Evolutionary conservation across 2,797 vertebrate species (phyloP).

Genomic region (Hoplostethus atlanticus): DNA sequence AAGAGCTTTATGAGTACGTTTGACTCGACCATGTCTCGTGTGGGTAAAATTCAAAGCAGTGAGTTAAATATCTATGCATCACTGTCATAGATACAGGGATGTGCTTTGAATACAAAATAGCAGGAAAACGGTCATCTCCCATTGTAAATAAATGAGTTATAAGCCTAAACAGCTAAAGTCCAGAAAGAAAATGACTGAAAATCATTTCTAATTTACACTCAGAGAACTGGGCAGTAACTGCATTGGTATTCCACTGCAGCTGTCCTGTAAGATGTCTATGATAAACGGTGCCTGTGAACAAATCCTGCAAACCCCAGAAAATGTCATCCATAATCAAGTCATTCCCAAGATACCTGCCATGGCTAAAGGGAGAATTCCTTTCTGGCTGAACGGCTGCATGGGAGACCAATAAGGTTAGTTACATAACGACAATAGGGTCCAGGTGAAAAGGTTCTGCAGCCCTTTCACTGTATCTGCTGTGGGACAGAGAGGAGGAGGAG

Average conservation of each 20-base stretch:
- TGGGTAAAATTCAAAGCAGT: neutral
- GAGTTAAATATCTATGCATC: neutral
- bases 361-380: slow-evolving; percentile 42
- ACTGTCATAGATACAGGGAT: neutral
- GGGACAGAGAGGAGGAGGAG: slow-evolving; percentile 11
- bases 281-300: neutral
- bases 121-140: neutral
- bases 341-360: slow-evolving; percentile 28
- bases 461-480: slow-evolving; percentile 49
- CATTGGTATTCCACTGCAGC: slow-evolving; percentile 59
- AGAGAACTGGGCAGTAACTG: slow-evolving; percentile 11
- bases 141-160: neutral
- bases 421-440: slow-evolving; percentile 46
- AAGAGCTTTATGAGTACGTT: neutral
- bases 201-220: slow-evolving; percentile 33
- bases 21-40: too few species aligned
- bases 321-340: neutral
- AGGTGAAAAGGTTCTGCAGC: slow-evolving; percentile 60
- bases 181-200: neutral
- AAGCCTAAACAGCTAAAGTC: neutral
- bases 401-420: slow-evolving; percentile 56
- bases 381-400: slow-evolving; percentile 43
- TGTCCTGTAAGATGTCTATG: slow-evolving; percentile 50
- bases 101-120: neutral
- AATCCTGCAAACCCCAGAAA: slow-evolving; percentile 10